Evolutionary conservation across 30 jellyfish, hydroid and myxozoan species (phyloP), one percentile per base, ranked within the genome.

Genomic region (Mastigias papua): DNA sequence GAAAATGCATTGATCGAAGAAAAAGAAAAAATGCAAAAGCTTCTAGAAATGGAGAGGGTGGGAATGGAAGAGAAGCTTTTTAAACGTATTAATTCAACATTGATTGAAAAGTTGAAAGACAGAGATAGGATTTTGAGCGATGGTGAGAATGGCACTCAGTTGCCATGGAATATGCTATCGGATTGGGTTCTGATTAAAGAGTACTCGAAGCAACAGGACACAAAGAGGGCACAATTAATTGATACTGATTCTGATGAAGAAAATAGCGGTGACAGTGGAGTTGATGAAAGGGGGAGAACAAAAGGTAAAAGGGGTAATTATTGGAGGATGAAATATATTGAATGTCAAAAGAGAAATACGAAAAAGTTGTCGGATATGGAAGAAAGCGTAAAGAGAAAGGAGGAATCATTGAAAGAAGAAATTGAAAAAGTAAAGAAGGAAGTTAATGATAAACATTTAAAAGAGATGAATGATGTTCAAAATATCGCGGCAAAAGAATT

Each of bases 401-500:
- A 73, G 29, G 32, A 77, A 21, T 29, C 48, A 29, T 9, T 87
- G 68, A 66, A 34, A 57, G 91, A 76, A 16, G 77, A 78, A 23
- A 74, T 54, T 51, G 72, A 80, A 67, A 62, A 73, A 33, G 86
- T 50, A 22, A 81, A 87, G 67, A 16, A 61, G 35, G 97, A 88
- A 50, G 16, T 84, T 48, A 67, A 22, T 21, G 87, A 84, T 49
- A 84, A 69, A 32, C 86, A 76, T 33, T 16, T 51, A 17, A 20
- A 70, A 26, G 93, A 84, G 54, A 21, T 84, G 17, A 84, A 71
- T 30, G 93, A 84, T 28, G 68, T 84, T 20, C 87, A 84, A 34
- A 84, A 37, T 19, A 51, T 58, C n/a, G 86, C 93, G n/a, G 84
- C 93, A 49, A 84, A 84, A 69, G 93, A 84, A 65, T 81, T 84